Evolutionary conservation across 64 coral and sea anemone species (phyloP), one percentile per base, ranked within the genome.

Genomic region (Exaiptasia diaphana): DNA sequence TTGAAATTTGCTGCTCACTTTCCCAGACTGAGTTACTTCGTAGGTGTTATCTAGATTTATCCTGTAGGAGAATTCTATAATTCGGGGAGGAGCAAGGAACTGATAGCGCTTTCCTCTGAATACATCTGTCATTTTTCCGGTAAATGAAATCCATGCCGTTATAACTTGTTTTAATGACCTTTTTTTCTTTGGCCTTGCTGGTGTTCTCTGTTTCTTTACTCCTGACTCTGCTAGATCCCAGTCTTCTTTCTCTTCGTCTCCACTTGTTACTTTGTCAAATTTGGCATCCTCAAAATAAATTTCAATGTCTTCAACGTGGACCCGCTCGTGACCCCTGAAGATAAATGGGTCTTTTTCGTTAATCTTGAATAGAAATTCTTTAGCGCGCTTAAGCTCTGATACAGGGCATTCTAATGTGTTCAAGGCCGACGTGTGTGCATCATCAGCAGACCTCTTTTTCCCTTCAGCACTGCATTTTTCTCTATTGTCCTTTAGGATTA

Each of bases 301-400:
- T 8, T 87, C 58, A 10, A 87, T 40, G 44, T 87, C 84, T 9
- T 87, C 56, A 7, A 87, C 72, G 32, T 67, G 84, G n/a, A 87
- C 84, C 9, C 84, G 73, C 31, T 87, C 73, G 8, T 87, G 46
- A 38, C 84, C 84, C 25, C 26, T 20, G 20, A 87, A 87, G 5
- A 87, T 42, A 1, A 55, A 43, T 28, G 25, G 8, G 45, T 78
- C 46, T 21, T 67, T 55, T 26, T 36, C 10, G 22, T 67, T 26
- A 17, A 78, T 30, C 30, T 36, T 43, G 30, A 53, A 78, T 8
- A 87, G 22, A 52, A 87, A 87, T 1, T 17, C 37, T 21, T 68
- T 78, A 38, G 73, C 14, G 15, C 74, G 73, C 48, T 70, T 78
- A 3, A 87, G 55, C 74, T 87, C 74, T 18, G 56, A 76, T 30